These are phyloP conservation scores for Ochotona curzoniae DNA, from an alignment of 2,113 vertebrate species.

Conservation along the genomic window DNA sequence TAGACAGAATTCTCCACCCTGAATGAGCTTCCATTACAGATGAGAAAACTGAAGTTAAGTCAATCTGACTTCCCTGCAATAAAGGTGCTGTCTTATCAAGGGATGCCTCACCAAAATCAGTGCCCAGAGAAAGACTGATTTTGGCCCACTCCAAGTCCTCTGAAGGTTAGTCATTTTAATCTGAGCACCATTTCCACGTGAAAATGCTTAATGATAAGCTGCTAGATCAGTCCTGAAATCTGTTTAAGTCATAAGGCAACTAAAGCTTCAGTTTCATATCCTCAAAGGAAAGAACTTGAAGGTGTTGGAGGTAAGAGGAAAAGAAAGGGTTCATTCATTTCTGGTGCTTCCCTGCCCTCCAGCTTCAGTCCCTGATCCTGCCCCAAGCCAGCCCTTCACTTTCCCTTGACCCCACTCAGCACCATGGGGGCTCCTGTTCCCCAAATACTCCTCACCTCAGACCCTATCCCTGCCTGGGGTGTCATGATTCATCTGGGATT, in stretches of 20 bases:
- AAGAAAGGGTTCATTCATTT: background rate
- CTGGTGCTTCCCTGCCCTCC: background rate
- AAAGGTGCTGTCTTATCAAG: background rate
- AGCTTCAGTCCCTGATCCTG: background rate
- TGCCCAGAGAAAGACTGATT: background rate
- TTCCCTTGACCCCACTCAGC: background rate
- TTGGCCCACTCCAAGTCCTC: background rate
- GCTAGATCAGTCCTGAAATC: background rate
- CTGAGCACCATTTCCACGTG: background rate
- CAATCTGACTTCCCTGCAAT: background rate
- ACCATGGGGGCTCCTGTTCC: background rate
- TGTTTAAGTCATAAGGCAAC: background rate
- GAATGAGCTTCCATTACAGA: background rate
- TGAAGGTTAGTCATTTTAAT: background rate
- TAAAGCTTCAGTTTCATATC: background rate
- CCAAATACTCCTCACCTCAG: background rate
- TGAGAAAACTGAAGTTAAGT: background rate
- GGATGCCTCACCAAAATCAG: background rate
- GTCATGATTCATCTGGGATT: background rate
- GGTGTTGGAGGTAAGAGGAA: background rate
- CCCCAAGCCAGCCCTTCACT: background rate
- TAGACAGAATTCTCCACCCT: background rate
- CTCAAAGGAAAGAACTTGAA: background rate
- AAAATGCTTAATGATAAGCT: background rate
- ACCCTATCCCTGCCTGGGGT: background rate